A percentile compares a stretch with the other conserved stretches of the same genome.
Conservation (phyloP, 2,888 invertebrate species). For the Polietes domitor region DNA sequence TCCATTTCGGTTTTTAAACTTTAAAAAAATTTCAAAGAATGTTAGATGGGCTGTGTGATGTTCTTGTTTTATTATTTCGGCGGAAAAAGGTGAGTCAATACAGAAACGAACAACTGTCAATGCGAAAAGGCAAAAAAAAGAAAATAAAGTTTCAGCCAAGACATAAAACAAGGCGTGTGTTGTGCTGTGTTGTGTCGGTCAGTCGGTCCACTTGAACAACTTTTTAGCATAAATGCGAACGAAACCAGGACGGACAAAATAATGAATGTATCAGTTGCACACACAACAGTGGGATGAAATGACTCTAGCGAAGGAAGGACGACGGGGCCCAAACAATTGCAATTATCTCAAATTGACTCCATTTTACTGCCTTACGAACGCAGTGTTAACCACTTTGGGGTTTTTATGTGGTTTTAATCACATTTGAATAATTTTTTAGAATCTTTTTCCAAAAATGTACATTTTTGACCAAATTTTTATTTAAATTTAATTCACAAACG, state of each 20-base stretch:
- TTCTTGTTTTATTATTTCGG: not conserved
- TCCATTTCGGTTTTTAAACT: not conserved
- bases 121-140: not conserved
- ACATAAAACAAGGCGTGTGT: not conserved
- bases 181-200: not conserved
- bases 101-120: conserved; percentile 5
- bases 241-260: not conserved
- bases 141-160: not conserved
- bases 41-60: not conserved
- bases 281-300: not conserved
- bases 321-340: no score
- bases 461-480: no score
- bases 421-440: no score
- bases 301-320: no score
- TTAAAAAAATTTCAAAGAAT: not conserved
- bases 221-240: not conserved
- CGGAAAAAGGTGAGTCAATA: not conserved
- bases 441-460: no score
- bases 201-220: not conserved
- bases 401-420: no score
- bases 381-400: no score
- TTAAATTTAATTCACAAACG: no score
- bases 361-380: no score
- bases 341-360: no score
- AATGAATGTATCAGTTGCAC: not conserved